Evolutionary conservation across 2,797 vertebrate species (phyloP).

Genomic region (Holocentrus rufus): DNA sequence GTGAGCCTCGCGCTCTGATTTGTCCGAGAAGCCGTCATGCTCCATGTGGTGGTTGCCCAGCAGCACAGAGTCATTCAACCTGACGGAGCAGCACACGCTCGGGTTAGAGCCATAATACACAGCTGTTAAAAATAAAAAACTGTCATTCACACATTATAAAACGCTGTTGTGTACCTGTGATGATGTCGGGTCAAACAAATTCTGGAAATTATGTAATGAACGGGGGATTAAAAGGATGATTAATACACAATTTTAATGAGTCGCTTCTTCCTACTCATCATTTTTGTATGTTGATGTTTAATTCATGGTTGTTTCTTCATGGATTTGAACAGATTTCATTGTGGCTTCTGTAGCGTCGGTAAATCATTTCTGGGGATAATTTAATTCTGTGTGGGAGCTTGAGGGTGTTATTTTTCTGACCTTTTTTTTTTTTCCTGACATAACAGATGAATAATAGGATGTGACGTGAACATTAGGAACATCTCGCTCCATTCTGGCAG

Average conservation of each 20-base stretch:
- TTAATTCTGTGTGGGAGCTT: not conserved
- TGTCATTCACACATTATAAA: not conserved
- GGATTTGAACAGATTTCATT: not conserved
- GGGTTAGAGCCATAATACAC: conserved; percentile 17
- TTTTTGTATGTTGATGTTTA: not conserved
- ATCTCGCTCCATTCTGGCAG: conserved; percentile 4
- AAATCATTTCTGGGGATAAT: conserved; percentile 5
- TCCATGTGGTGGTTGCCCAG: conserved; percentile 88
- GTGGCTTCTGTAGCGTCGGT: not conserved
- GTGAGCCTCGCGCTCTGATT: conserved; percentile 88
- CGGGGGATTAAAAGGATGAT: no score
- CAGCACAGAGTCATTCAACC: conserved; percentile 86
- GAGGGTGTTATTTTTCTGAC: conserved; percentile 4
- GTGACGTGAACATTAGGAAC: conserved; percentile 1
- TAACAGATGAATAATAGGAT: conserved; percentile 4
- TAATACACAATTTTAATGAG: conserved; percentile 10
- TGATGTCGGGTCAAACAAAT: not conserved
- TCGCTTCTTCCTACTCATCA: not conserved
- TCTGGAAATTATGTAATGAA: not conserved
- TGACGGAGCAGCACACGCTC: conserved; percentile 57
- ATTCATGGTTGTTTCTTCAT: not conserved
- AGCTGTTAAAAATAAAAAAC: not conserved
- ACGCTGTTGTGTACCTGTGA: not conserved
- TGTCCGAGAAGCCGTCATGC: conserved; percentile 92
- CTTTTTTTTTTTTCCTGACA: not conserved